A percentile compares a stretch with the other conserved stretches of the same genome.
phyloP scores from a whole-genome alignment of 2,113 vertebrate genomes.

The Todiramphus saurophagus region DNA sequence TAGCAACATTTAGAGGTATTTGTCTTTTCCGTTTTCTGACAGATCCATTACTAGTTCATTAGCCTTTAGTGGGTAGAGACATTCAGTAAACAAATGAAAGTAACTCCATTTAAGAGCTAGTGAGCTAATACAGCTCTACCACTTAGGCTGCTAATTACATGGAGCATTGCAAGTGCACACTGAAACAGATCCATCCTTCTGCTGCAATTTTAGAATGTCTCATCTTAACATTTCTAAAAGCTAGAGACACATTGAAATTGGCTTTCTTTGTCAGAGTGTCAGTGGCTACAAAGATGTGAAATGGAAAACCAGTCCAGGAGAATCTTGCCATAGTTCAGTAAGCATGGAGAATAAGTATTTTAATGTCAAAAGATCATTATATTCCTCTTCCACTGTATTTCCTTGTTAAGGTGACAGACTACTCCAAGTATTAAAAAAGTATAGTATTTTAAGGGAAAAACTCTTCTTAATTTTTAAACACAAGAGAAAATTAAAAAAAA shows the following conservation, averaged over 20 bases:
- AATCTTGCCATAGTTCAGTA: background rate
- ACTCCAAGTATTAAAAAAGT: background rate
- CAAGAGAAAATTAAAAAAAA: background rate
- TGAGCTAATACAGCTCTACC: slow-evolving; percentile 50
- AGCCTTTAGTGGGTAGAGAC: slow-evolving; percentile 63
- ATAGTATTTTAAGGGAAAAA: background rate
- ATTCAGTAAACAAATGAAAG: slow-evolving; percentile 65
- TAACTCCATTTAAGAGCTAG: slow-evolving; percentile 62
- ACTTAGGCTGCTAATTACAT: slow-evolving; percentile 51
- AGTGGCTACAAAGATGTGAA: background rate
- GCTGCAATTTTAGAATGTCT: background rate
- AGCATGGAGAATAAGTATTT: background rate
- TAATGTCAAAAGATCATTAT: background rate
- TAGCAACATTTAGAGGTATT: slow-evolving; percentile 58
- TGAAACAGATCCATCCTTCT: background rate
- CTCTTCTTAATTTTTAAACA: background rate
- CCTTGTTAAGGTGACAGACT: background rate
- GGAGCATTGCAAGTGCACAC: background rate
- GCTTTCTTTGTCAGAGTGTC: background rate
- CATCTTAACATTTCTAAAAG: background rate
- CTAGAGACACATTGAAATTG: background rate
- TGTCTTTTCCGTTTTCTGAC: slow-evolving; percentile 53
- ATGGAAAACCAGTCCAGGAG: background rate
- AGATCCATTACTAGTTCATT: slow-evolving; percentile 69
- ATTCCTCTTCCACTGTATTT: background rate